Percentiles rank a stretch among this genome's conserved stretches.
Evolutionary conservation across 2,888 invertebrate species (phyloP).

Genomic region (Globia sparganii): DNA sequence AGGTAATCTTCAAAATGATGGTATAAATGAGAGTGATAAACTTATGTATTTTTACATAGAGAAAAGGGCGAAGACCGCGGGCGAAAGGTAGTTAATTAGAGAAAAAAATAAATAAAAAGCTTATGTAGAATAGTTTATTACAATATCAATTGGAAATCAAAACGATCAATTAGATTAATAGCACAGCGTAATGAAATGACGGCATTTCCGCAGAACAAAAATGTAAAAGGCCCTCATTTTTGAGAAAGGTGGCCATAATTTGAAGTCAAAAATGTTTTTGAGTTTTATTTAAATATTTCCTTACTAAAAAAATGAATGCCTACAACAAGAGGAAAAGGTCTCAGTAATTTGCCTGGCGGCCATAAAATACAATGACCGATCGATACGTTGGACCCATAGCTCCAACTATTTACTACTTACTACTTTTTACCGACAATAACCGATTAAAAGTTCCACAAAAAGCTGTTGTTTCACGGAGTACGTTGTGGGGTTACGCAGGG

Average conservation of each 20-base stretch:
- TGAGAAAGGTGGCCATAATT: neutral
- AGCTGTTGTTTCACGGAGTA: neutral
- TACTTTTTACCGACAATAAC: neutral
- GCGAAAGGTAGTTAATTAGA: no score
- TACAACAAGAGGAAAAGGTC: neutral
- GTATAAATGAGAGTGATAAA: no score
- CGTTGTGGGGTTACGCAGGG: neutral
- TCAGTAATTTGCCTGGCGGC: neutral
- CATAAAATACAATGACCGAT: neutral
- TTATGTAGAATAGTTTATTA: no score
- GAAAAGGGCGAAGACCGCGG: no score
- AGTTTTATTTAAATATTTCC: neutral
- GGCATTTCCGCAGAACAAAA: no score
- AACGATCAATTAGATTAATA: no score
- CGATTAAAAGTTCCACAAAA: neutral
- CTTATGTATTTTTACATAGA: no score
- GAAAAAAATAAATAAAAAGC: no score
- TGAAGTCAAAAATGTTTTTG: neutral
- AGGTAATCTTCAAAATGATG: no score
- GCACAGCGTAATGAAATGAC: no score
- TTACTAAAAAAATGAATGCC: neutral
- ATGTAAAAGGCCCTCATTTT: neutral
- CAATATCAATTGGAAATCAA: no score
- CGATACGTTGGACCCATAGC: neutral
- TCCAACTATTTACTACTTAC: neutral